phyloP scores from a whole-genome alignment of 1,140 invertebrate genomes.

The Sweltsa coloradensis region DNA sequence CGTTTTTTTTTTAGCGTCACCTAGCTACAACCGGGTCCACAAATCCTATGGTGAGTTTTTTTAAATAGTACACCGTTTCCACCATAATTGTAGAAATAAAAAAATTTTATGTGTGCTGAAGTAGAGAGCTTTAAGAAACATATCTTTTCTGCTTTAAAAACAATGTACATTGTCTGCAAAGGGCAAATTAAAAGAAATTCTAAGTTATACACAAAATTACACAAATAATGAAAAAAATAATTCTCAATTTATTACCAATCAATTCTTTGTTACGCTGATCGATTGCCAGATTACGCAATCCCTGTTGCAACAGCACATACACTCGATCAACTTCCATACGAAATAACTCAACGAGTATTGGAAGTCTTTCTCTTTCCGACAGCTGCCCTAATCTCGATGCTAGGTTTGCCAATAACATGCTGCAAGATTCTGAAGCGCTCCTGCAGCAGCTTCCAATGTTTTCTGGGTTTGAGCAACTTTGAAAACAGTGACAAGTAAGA shows the following conservation, averaged over 20 bases:
- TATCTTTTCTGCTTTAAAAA: too few species aligned
- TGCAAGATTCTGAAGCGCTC: constrained; percentile 93
- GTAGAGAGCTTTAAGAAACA: too few species aligned
- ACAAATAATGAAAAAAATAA: too few species aligned
- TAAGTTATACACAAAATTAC: too few species aligned
- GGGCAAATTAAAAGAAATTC: too few species aligned
- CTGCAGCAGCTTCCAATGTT: constrained; percentile 93
- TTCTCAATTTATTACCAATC: constrained; percentile 55
- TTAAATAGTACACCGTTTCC: too few species aligned
- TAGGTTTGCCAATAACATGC: constrained; percentile 97
- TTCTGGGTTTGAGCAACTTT: constrained; percentile 95
- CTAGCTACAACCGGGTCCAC: too few species aligned
- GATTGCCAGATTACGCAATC: constrained; percentile 89
- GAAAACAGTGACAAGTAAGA: constrained; percentile 82
- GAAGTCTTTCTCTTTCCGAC: constrained; percentile 93
- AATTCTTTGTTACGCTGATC: constrained; percentile 95
- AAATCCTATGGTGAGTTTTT: too few species aligned
- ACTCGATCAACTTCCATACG: constrained; percentile 95
- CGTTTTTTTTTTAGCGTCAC: too few species aligned
- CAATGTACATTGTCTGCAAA: too few species aligned
- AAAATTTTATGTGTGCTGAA: too few species aligned
- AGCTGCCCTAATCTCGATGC: constrained; percentile 82
- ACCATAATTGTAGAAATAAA: too few species aligned
- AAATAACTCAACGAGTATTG: constrained; percentile 89
- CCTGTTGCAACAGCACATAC: constrained; percentile 96